Conservation (phyloP, 2,888 invertebrate species). For the Heliconius erato region DNA sequence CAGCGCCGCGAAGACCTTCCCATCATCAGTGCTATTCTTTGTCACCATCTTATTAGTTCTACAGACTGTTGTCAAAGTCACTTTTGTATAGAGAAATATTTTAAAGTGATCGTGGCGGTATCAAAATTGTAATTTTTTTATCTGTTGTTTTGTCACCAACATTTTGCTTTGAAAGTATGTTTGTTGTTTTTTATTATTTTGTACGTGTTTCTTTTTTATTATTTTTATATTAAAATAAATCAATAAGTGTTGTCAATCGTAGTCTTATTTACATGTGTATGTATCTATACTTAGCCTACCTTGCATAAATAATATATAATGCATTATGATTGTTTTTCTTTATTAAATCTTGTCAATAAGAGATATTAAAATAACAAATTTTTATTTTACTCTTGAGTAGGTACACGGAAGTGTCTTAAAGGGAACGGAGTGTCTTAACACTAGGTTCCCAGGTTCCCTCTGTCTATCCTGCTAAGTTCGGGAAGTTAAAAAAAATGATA, state of each 20-base stretch:
- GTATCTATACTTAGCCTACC: no score
- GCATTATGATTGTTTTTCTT: no score
- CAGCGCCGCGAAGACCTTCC: conserved; percentile 61
- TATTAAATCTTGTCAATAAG: no score
- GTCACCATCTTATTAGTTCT: conserved; percentile 74
- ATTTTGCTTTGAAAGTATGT: not conserved
- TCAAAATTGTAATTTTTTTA: not conserved
- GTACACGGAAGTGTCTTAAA: no score
- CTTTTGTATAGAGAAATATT: conserved; percentile 61
- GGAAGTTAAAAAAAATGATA: not conserved
- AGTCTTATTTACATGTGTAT: not conserved
- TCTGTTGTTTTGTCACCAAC: not conserved
- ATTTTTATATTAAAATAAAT: conserved; percentile 21
- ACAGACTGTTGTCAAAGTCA: conserved; percentile 78
- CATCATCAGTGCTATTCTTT: conserved; percentile 73
- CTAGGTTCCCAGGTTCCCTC: not conserved
- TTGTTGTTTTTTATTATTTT: conserved; percentile 22
- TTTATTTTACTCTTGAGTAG: no score
- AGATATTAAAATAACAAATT: no score
- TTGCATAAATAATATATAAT: no score
- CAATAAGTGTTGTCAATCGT: not conserved
- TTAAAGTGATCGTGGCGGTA: not conserved
- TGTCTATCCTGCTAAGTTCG: not conserved
- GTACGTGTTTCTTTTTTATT: conserved; percentile 1
- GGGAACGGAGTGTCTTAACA: not conserved